Evolutionary conservation across 2,113 vertebrate species (phyloP).

Genomic region (Calidris pygmaea): DNA sequence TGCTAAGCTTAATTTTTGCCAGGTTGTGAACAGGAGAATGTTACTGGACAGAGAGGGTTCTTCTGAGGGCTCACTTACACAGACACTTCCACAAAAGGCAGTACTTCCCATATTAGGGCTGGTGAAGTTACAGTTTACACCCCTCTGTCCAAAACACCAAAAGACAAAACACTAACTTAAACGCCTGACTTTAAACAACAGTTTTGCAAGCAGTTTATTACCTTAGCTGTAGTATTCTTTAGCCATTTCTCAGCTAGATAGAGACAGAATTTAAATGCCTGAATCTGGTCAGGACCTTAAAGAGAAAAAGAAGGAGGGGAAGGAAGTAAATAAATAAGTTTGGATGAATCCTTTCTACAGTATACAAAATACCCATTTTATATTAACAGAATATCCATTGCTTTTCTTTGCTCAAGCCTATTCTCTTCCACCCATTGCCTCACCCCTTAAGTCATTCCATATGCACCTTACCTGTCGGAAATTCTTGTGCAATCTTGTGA

Average conservation of each 20-base stretch:
- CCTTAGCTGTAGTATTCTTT: constrained; percentile 79
- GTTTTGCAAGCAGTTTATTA: constrained; percentile 32
- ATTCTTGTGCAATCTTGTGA: constrained; percentile 89
- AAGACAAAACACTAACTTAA: not conserved
- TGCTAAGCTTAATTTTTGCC: not conserved
- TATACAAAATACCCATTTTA: not conserved
- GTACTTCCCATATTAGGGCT: not conserved
- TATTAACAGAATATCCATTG: not conserved
- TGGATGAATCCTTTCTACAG: not conserved
- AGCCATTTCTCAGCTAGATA: constrained; percentile 86
- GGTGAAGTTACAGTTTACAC: not conserved
- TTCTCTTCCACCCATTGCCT: not conserved
- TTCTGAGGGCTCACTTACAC: not conserved
- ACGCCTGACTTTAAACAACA: not conserved
- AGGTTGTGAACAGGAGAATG: not conserved
- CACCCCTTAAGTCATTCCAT: not conserved
- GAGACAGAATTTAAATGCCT: constrained; percentile 88
- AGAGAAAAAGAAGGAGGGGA: not conserved
- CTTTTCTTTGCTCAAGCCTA: not conserved
- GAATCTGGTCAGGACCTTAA: constrained; percentile 87
- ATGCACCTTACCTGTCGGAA: constrained; percentile 81
- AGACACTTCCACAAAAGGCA: not conserved
- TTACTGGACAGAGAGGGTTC: not conserved
- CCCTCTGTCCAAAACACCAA: not conserved
- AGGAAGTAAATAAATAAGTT: not conserved